These are phyloP conservation scores for Pogona vitticeps DNA, from an alignment of 2,113 vertebrate species.

Conservation along the genomic window DNA sequence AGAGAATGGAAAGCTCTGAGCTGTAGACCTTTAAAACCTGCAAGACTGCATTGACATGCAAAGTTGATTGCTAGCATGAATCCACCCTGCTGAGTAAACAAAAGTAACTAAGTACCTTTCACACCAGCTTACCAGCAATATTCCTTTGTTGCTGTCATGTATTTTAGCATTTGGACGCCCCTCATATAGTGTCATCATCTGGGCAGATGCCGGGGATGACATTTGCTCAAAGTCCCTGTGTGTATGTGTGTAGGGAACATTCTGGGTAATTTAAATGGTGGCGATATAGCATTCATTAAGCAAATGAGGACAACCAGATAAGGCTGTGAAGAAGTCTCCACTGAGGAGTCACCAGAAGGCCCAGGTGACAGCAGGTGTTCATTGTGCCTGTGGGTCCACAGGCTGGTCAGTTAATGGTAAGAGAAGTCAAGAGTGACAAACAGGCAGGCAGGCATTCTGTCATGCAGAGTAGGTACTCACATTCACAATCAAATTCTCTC, in stretches of 20 bases:
- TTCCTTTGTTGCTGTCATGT: neutral
- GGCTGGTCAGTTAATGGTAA: too few relatives aligned
- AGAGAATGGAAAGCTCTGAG: neutral
- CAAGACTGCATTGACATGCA: neutral
- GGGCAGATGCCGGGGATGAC: neutral
- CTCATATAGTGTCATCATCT: neutral
- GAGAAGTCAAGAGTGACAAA: too few relatives aligned
- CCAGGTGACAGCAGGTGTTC: too few relatives aligned
- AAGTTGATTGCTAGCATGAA: neutral
- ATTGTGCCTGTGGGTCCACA: too few relatives aligned
- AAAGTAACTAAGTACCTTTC: neutral
- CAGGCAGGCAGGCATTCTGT: too few relatives aligned
- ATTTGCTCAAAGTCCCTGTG: neutral
- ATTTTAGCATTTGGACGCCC: neutral
- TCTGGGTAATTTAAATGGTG: neutral
- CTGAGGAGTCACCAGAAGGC: neutral
- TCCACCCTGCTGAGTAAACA: neutral
- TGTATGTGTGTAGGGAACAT: neutral
- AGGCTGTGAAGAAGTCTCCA: too few relatives aligned
- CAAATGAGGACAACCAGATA: too few relatives aligned
- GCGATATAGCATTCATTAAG: neutral
- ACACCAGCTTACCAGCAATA: neutral
- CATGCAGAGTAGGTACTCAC: too few relatives aligned
- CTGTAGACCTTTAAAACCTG: neutral
- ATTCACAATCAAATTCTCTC: too few relatives aligned